A percentile compares a stretch with the other conserved stretches of the same genome.
phyloP scores from a whole-genome alignment of 2,113 vertebrate species.

The Daubentonia madagascariensis region DNA sequence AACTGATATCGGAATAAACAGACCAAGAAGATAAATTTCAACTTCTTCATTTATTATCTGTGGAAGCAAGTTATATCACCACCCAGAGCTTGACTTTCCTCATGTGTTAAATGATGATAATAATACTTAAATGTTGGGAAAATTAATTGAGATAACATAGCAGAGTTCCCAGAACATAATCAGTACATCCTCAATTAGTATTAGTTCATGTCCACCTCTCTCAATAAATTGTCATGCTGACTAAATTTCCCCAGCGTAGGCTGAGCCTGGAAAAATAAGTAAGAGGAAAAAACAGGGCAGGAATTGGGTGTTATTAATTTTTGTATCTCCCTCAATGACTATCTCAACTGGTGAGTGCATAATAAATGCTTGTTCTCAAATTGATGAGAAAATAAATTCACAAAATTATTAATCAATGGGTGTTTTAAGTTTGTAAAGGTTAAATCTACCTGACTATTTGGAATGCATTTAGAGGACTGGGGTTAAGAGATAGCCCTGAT shows the following conservation, averaged over 20 bases:
- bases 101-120: neutral
- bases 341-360: neutral
- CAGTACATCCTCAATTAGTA: neutral
- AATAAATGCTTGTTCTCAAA: slow-evolving; percentile 9
- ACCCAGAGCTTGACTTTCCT: neutral
- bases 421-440: slow-evolving; percentile 1
- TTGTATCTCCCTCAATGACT: neutral
- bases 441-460: neutral
- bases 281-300: neutral
- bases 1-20: neutral
- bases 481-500: neutral
- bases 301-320: neutral
- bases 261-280: neutral
- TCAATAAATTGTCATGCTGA: neutral
- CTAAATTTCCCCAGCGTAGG: neutral
- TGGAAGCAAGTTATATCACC: neutral
- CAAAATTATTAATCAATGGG: neutral
- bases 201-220: neutral
- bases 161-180: neutral
- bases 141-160: neutral
- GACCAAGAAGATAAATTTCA: neutral
- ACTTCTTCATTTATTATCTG: neutral
- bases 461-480: neutral
- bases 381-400: neutral
- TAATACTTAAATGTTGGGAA: neutral